Evolutionary conservation across 2,797 vertebrate species (phyloP).

Genomic region (Sebastes miniatus): DNA sequence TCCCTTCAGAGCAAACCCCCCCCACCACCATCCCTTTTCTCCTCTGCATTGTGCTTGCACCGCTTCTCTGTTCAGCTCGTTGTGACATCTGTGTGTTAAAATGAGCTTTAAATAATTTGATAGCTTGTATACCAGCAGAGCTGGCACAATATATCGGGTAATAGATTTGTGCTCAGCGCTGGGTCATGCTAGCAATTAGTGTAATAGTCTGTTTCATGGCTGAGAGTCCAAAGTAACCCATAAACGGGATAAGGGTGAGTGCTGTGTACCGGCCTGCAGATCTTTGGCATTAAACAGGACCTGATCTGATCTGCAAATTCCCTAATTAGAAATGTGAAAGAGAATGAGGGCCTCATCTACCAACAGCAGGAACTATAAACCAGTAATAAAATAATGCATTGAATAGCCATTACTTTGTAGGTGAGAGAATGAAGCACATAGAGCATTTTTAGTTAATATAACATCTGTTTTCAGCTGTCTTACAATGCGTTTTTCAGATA

Average conservation of each 20-base stretch:
- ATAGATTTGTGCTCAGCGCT: slow-evolving; percentile 33
- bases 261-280: slow-evolving; percentile 16
- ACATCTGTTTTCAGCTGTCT: no score
- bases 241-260: slow-evolving; percentile 19
- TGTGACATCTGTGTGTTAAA: slow-evolving; percentile 28
- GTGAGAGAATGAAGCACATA: neutral
- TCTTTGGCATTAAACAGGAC: slow-evolving; percentile 18
- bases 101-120: slow-evolving; percentile 46
- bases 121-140: slow-evolving; percentile 10
- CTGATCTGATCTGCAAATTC: slow-evolving; percentile 16
- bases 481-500: no score
- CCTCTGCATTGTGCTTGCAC: slow-evolving; percentile 7
- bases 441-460: neutral
- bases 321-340: slow-evolving; percentile 14
- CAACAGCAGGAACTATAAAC: neutral
- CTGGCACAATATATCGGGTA: slow-evolving; percentile 23
- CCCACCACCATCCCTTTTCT: neutral
- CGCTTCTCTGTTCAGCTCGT: slow-evolving; percentile 4
- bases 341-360: neutral
- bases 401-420: neutral
- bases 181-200: slow-evolving; percentile 56
- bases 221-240: slow-evolving; percentile 33
- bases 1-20: slow-evolving; percentile 4
- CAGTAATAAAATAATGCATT: neutral
- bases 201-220: slow-evolving; percentile 39